Evolutionary conservation across 1,140 invertebrate species (phyloP).

Genomic region (Hetaerina americana): DNA sequence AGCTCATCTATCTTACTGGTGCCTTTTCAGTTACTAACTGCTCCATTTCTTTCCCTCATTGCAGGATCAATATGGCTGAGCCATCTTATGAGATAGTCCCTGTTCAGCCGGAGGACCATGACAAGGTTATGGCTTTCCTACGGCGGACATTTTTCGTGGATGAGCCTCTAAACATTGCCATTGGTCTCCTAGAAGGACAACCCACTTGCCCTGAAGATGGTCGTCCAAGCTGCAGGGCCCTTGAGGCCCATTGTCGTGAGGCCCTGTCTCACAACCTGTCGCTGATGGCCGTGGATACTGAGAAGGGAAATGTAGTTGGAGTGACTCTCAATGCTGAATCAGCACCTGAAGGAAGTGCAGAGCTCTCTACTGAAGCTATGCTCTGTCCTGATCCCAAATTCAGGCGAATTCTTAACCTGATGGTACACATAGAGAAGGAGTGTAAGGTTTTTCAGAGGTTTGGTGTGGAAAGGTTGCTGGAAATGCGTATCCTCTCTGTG

Average conservation of each 20-base stretch:
- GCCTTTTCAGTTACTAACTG: no score
- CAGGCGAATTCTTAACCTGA: constrained; percentile 36
- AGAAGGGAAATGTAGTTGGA: constrained; percentile 45
- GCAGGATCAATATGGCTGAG: no score
- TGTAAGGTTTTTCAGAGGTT: constrained; percentile 33
- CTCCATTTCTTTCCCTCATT: no score
- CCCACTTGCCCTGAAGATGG: constrained; percentile 18
- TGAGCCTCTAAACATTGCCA: constrained; percentile 51
- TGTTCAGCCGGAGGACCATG: constrained; percentile 27
- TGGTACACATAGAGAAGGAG: constrained; percentile 40
- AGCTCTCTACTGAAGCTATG: constrained; percentile 8
- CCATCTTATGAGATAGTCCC: not conserved
- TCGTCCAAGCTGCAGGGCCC: constrained; percentile 42
- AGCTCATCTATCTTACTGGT: no score
- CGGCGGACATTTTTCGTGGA: constrained; percentile 53
- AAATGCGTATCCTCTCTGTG: constrained; percentile 50
- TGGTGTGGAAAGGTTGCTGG: constrained; percentile 38
- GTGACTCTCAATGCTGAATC: constrained; percentile 34
- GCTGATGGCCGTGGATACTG: constrained; percentile 43
- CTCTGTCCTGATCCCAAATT: constrained; percentile 20
- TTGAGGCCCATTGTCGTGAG: constrained; percentile 47
- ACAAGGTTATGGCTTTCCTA: constrained; percentile 40
- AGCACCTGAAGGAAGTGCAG: constrained; percentile 26
- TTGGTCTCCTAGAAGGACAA: constrained; percentile 39
- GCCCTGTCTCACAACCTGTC: constrained; percentile 34